Evolutionary conservation across 2,113 vertebrate species (phyloP), one percentile per base, ranked within the genome.

Genomic region (Hippopotamus amphibius): DNA sequence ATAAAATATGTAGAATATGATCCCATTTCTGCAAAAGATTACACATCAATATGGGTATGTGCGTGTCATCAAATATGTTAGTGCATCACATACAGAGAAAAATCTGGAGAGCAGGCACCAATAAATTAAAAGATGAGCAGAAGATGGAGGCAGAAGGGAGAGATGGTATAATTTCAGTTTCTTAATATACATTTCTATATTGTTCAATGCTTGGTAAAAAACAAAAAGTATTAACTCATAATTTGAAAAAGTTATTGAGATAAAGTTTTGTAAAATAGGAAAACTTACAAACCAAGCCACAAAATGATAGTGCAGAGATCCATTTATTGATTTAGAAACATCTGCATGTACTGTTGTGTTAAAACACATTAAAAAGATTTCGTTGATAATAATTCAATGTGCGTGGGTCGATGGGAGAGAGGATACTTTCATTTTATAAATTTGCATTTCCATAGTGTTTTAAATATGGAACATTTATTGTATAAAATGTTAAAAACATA

Each of bases 241-340:
- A 85, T 77, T 48, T 77, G 26, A 59, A 57, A 77, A 85, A 43
- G 9, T 55, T 66, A 77, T 48, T 57, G 15, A 69, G 43, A 79
- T 86, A 68, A 63, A 63, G 43, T 65, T 76, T 85, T 65, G 37
- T 24, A 77, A 85, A 69, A 66, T 48, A 66, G 13, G 24, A 88
- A 69, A 87, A 37, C 28, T 10, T 61, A 19, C 46, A 63, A 57
- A 69, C 22, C 41, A 77, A 80, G 22, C 68, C 41, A 65, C 43
- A 59, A 92, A 48, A 87, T 53, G 11, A 68, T 37, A 68, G 14
- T 46, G n/a, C 43, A 79, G 61, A 87, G 68, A 86, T 30, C 57
- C 37, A 59, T 79, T 65, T 79, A 79, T 22, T 93, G 61, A 48
- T 65, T 87, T 93, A 88, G 50, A 80, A 93, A 69, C 61, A 59